Conservation (phyloP, 2,797 vertebrate genomes). For the Ataeniobius toweri region DNA sequence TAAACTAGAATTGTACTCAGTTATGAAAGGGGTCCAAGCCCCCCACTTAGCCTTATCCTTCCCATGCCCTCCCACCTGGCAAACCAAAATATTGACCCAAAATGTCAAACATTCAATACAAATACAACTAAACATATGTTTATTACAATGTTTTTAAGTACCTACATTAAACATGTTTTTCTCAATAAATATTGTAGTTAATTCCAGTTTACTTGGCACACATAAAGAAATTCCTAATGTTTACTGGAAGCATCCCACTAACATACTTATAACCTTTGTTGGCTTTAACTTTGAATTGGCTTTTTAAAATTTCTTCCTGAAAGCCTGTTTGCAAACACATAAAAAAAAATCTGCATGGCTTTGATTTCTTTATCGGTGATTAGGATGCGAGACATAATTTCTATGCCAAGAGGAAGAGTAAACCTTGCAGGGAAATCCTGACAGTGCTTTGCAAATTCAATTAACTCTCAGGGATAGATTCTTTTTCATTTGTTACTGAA, state of each 20-base stretch:
- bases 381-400: constrained; percentile 7
- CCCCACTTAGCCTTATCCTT: no score
- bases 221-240: not conserved
- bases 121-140: no score
- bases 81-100: not conserved
- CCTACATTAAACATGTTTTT: not conserved
- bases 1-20: not conserved
- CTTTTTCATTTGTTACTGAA: constrained; percentile 39
- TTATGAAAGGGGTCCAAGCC: not conserved
- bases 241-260: not conserved
- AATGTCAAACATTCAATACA: no score
- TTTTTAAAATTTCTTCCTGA: not conserved
- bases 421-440: constrained; percentile 39
- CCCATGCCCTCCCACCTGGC: not conserved
- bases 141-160: no score
- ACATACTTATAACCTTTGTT: not conserved
- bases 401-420: constrained; percentile 21
- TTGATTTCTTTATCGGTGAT: constrained; percentile 32
- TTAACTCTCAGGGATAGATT: constrained; percentile 43
- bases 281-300: constrained; percentile 24
- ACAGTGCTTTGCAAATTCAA: constrained; percentile 47
- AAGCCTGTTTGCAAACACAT: constrained; percentile 20
- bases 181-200: not conserved
- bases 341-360: constrained; percentile 4
- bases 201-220: not conserved